Percentiles rank a stretch among this genome's conserved stretches.
phyloP scores from a whole-genome alignment of 30 jellyfish, hydroid and myxozoan species.

The Clytia hemisphaerica region DNA sequence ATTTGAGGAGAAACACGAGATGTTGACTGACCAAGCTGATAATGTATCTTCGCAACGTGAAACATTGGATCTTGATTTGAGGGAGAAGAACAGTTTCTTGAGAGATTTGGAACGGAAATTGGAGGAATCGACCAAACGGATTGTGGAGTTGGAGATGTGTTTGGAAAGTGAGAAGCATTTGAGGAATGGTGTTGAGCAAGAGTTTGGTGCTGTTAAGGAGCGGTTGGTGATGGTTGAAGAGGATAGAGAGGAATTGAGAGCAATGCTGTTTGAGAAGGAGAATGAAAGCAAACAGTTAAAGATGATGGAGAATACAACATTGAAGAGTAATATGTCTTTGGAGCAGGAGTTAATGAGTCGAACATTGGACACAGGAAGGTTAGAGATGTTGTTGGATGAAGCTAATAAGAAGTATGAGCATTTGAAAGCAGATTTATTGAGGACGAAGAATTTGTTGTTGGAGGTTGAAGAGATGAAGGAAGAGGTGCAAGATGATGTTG shows the following conservation, averaged over 20 bases:
- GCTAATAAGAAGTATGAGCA: neutral
- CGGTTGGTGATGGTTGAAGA: neutral
- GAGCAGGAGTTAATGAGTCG: neutral
- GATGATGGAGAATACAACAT: conserved; percentile 10
- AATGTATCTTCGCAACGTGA: neutral
- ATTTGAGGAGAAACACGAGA: conserved; percentile 3
- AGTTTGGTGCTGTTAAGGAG: neutral
- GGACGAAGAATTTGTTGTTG: neutral
- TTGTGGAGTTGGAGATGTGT: conserved; percentile 1
- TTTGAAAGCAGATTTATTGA: neutral
- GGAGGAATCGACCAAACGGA: neutral
- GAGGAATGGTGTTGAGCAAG: neutral
- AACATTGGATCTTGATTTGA: neutral
- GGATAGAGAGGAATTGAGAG: neutral
- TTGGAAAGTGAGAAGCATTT: conserved; percentile 4
- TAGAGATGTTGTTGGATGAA: neutral
- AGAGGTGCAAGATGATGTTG: neutral
- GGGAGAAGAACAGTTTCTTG: neutral
- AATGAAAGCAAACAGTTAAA: conserved; percentile 11
- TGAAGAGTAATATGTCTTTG: conserved; percentile 4
- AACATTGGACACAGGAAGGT: neutral
- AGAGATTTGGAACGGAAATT: neutral
- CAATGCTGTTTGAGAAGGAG: neutral
- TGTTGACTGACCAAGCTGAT: neutral
- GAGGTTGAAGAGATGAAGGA: neutral